A percentile compares a stretch with the other conserved stretches of the same genome.
Conservation (phyloP, 1,140 invertebrate species). For the Cepaea nemoralis region DNA sequence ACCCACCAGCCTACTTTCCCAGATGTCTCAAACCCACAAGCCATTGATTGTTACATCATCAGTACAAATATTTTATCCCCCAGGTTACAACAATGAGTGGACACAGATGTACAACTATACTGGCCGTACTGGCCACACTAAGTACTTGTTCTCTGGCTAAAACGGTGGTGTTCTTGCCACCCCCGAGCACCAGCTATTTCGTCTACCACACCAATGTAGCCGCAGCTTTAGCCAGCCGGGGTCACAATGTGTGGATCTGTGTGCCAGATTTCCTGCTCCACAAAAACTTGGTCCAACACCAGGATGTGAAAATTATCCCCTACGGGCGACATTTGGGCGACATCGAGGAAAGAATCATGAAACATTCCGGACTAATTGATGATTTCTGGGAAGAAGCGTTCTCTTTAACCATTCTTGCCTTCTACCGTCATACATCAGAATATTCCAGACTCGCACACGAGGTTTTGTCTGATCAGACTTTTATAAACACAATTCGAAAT, state of each 20-base stretch:
- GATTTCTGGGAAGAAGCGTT: conserved; percentile 24
- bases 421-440: no score
- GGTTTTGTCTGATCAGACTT: conserved; percentile 15
- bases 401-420: neutral
- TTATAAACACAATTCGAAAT: neutral
- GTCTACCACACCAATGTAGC: conserved; percentile 35
- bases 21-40: no score
- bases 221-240: conserved; percentile 8
- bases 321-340: neutral
- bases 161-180: conserved; percentile 27
- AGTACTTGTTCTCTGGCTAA: no score
- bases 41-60: no score
- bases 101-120: no score
- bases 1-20: no score
- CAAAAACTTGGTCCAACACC: conserved; percentile 19
- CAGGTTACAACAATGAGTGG: no score
- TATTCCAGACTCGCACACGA: neutral
- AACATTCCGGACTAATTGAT: neutral
- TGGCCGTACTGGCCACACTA: no score
- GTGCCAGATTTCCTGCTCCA: conserved; percentile 23
- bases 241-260: conserved; percentile 38
- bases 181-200: conserved; percentile 22
- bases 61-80: no score
- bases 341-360: conserved; percentile 16
- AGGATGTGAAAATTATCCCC: conserved; percentile 18